phyloP scores from a whole-genome alignment of 2,888 invertebrate species.

The Proisotoma minuta region DNA sequence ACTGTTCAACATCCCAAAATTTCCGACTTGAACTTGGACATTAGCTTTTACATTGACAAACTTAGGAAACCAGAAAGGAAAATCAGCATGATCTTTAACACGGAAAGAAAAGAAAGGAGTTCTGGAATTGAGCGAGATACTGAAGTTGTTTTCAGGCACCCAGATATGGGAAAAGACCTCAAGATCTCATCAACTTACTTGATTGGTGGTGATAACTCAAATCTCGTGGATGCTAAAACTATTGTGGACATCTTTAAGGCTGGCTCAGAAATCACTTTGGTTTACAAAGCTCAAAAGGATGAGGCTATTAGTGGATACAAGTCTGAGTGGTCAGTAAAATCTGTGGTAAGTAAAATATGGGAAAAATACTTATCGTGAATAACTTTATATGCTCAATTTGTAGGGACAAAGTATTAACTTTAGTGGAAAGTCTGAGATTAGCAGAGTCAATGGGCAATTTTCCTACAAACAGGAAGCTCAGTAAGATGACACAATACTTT shows the following conservation, averaged over 20 bases:
- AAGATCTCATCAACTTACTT: constrained; percentile 19
- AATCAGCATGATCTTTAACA: constrained; percentile 62
- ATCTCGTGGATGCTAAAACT: constrained; percentile 25
- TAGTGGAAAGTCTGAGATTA: constrained; percentile 26
- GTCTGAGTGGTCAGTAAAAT: constrained; percentile 16
- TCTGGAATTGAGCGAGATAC: constrained; percentile 1
- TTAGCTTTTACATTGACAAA: constrained; percentile 63
- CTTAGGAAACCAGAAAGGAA: constrained; percentile 64
- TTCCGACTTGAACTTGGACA: constrained; percentile 55
- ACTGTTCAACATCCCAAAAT: constrained; percentile 50
- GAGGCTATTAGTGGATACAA: constrained; percentile 16
- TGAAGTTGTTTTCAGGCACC: constrained; percentile 30
- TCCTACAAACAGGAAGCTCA: constrained; percentile 20
- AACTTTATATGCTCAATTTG: not conserved
- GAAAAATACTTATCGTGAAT: not conserved
- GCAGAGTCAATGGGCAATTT: constrained; percentile 17
- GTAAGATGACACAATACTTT: too few species aligned
- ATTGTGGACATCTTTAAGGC: constrained; percentile 33
- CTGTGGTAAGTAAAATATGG: constrained; percentile 19
- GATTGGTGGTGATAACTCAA: constrained; percentile 11
- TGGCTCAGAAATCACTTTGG: constrained; percentile 19
- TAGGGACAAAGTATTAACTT: constrained; percentile 35
- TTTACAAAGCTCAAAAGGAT: constrained; percentile 19
- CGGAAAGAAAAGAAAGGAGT: constrained; percentile 48
- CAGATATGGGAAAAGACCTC: constrained; percentile 29